Conservation (phyloP, 1,140 invertebrate species). For the Drosophila carrolli region DNA sequence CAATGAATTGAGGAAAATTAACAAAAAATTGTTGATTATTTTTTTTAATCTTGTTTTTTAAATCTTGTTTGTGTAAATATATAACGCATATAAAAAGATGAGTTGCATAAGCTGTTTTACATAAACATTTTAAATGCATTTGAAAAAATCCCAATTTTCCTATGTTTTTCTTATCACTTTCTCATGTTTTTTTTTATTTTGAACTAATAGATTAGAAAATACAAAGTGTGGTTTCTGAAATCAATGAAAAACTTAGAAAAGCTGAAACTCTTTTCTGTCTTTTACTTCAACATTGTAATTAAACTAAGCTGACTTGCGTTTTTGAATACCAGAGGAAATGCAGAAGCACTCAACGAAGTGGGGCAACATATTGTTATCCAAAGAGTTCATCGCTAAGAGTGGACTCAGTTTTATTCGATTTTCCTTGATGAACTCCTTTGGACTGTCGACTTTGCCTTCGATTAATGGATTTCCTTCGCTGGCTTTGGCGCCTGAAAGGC, state of each 20-base stretch:
- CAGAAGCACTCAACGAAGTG: slow-evolving; percentile 9
- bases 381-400: slow-evolving; percentile 17
- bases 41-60: not conserved
- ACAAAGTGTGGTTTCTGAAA: not conserved
- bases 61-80: not conserved
- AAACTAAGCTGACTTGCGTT: slow-evolving; percentile 15
- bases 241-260: not conserved
- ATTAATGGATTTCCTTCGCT: slow-evolving; percentile 46
- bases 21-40: no score
- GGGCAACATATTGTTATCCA: slow-evolving; percentile 23
- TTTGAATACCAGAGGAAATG: slow-evolving; percentile 5
- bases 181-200: not conserved
- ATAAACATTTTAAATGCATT: no score
- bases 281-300: slow-evolving; percentile 16
- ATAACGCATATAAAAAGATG: no score
- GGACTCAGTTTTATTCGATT: slow-evolving; percentile 26
- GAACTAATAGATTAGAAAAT: not conserved
- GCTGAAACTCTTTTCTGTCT: not conserved
- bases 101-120: no score
- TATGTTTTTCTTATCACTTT: not conserved
- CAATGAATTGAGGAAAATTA: no score
- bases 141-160: no score
- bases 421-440: slow-evolving; percentile 34
- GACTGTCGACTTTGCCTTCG: slow-evolving; percentile 20
- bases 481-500: slow-evolving; percentile 52